A percentile compares a stretch with the other conserved stretches of the same genome.
These are phyloP conservation scores for Eurytoma californica DNA, from an alignment of 2,888 invertebrate species.

Conservation along the genomic window DNA sequence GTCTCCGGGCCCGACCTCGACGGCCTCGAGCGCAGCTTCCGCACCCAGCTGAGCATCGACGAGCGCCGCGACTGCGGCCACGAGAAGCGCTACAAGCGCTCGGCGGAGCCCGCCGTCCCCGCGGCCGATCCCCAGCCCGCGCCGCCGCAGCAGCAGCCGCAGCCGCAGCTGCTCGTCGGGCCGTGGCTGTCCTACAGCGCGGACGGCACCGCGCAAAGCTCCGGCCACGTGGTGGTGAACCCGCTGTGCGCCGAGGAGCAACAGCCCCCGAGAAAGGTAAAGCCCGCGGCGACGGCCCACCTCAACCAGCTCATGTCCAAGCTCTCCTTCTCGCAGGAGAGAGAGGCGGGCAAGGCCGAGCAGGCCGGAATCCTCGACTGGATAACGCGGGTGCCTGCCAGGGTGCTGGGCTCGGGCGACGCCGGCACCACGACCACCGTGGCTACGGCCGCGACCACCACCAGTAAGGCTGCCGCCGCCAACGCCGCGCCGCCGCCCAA, in stretches of 20 bases:
- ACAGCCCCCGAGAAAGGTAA: constrained; percentile 26
- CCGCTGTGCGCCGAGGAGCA: constrained; percentile 43
- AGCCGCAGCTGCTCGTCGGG: constrained; percentile 19
- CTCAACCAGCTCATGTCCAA: constrained; percentile 38
- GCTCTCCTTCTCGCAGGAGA: constrained; percentile 46
- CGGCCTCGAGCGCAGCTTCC: constrained; percentile 67
- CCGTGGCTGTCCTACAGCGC: constrained; percentile 46
- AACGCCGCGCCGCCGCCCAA: constrained; percentile 1
- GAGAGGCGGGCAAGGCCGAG: constrained; percentile 18
- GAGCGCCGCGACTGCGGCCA: constrained; percentile 42
- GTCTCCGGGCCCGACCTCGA: constrained; percentile 54
- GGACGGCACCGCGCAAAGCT: constrained; percentile 26
- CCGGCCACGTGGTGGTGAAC: constrained; percentile 48
- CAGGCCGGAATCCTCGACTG: constrained; percentile 45
- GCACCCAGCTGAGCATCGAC: constrained; percentile 68
- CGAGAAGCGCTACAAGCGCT: constrained; percentile 69
- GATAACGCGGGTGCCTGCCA: constrained; percentile 38
- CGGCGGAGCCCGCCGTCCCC: constrained; percentile 41
- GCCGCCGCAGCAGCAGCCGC: constrained; percentile 24
- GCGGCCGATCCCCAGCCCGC: constrained; percentile 4
- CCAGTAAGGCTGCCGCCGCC: background rate
- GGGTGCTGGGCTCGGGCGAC: constrained; percentile 52
- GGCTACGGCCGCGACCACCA: background rate
- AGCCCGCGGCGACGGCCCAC: background rate
- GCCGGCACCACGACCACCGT: constrained; percentile 25